A percentile compares a stretch with the other conserved stretches of the same genome.
These are phyloP conservation scores for Astur gentilis DNA, from an alignment of 2,113 vertebrate species.

Conservation along the genomic window DNA sequence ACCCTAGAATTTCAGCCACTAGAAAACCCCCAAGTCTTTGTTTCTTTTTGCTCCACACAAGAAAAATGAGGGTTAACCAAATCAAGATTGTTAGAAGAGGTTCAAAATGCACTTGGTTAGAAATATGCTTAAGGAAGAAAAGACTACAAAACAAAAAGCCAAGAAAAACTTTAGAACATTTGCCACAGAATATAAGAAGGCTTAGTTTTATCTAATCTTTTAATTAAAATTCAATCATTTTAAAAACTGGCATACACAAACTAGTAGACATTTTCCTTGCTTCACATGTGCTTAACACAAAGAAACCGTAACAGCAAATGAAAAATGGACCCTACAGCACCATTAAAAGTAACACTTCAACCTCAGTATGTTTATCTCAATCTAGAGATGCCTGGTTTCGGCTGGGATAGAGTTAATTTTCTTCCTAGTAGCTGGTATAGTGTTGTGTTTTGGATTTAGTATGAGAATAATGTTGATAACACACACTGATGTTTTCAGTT, in stretches of 20 bases:
- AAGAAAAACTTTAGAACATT: constrained; percentile 32
- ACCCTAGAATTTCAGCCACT: constrained; percentile 72
- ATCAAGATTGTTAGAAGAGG: constrained; percentile 84
- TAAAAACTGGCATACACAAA: neutral
- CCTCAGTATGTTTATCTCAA: neutral
- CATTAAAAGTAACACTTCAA: neutral
- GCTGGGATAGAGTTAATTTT: too few species aligned
- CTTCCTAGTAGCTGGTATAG: too few species aligned
- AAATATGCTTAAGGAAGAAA: constrained; percentile 63
- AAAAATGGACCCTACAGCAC: neutral
- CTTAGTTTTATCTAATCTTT: constrained; percentile 4
- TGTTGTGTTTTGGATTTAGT: too few species aligned
- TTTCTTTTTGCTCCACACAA: constrained; percentile 76
- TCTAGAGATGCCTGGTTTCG: neutral
- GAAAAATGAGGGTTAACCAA: constrained; percentile 80
- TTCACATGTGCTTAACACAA: neutral
- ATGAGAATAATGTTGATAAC: too few species aligned
- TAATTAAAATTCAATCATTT: neutral
- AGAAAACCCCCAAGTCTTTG: constrained; percentile 73
- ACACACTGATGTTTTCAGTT: too few species aligned
- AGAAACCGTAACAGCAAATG: neutral
- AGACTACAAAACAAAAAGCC: constrained; percentile 56
- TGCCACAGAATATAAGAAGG: constrained; percentile 22
- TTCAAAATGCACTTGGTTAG: constrained; percentile 79
- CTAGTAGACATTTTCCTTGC: neutral